These are phyloP conservation scores for Mormyrus iriodes DNA, from an alignment of 2,113 vertebrate species.

Conservation along the genomic window DNA sequence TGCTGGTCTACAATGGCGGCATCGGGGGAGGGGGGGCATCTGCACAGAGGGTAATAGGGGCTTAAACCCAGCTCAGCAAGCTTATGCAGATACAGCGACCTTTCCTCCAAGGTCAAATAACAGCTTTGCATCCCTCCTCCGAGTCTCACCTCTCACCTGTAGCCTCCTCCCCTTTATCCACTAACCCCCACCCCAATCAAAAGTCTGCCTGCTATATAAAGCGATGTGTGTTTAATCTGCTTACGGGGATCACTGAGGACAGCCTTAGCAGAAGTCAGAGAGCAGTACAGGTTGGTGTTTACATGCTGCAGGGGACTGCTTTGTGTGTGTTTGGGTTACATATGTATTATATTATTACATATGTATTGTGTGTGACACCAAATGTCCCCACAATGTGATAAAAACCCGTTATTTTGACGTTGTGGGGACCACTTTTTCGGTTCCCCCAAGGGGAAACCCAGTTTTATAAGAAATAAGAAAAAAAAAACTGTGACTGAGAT, in stretches of 20 bases:
- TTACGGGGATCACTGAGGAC: not conserved
- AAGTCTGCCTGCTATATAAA: not conserved
- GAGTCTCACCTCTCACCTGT: not conserved
- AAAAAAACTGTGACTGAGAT: too few species aligned
- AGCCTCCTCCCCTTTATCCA: not conserved
- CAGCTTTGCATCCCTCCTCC: conserved; percentile 24
- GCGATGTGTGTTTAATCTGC: not conserved
- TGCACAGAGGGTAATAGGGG: conserved; percentile 53
- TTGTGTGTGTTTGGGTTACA: not conserved
- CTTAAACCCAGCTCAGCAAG: conserved; percentile 54
- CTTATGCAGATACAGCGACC: conserved; percentile 69
- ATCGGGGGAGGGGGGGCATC: conserved; percentile 56
- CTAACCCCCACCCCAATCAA: not conserved
- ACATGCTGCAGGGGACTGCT: not conserved
- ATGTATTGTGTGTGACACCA: not conserved
- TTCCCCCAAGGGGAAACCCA: too few species aligned
- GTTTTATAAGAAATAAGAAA: too few species aligned
- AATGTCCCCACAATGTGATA: not conserved
- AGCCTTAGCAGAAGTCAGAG: not conserved
- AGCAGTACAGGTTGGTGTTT: not conserved
- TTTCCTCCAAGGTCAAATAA: conserved; percentile 51
- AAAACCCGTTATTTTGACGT: not conserved
- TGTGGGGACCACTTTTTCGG: too few species aligned
- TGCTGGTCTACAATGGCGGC: conserved; percentile 43
- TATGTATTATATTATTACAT: not conserved